Evolutionary conservation across 2,113 vertebrate species (phyloP), one percentile per base, ranked within the genome.

Genomic region (Melanocharis versteri): DNA sequence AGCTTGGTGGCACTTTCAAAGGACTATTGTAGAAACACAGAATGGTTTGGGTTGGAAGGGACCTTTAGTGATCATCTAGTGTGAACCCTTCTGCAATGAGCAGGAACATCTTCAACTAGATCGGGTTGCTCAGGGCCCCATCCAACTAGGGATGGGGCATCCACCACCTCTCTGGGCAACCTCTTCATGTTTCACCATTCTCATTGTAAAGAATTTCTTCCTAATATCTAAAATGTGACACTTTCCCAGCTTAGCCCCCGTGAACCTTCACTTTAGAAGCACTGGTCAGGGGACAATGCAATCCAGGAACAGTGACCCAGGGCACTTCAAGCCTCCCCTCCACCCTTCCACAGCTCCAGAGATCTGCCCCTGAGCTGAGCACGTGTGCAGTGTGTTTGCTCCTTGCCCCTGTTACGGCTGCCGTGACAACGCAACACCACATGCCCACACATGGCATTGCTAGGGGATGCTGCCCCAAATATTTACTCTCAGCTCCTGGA

Each of bases 401-500:
- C 61, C 71, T 44, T 42, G 53, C n/a, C 21, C 56, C 50, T 1
- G n/a, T n/a, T n/a, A n/a, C n/a, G 19, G 91, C 91, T 97, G 92
- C 95, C 79, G 0, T 91, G 95, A 23, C 96, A 97, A 93, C 97
- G 16, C 23, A 95, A 96, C 94, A 96, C 39, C 6, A 2, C 71
- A 0, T 66, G 90, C 73, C 51, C 5, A 42, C 73, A 69, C 90
- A 23, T 1, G 4, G 86, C 79, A 97, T 95, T 40, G 76, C 97
- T 97, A 96, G 81, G 95, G 96, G 94, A 71, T 86, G 77, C 68
- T 68, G 35, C 87, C 75, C 79, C 61, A 97, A 96, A 97, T 96
- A 97, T 97, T 97, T 96, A 96, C 78, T n/a, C 76, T 62, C 26
- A 56, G 2, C n/a, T 40, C 39, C 54, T 42, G 45, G 82, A 87